Percentiles rank a stretch among this genome's conserved stretches.
Evolutionary conservation across 2,888 invertebrate species (phyloP).

Genomic region (Heteromurus nitidus): DNA sequence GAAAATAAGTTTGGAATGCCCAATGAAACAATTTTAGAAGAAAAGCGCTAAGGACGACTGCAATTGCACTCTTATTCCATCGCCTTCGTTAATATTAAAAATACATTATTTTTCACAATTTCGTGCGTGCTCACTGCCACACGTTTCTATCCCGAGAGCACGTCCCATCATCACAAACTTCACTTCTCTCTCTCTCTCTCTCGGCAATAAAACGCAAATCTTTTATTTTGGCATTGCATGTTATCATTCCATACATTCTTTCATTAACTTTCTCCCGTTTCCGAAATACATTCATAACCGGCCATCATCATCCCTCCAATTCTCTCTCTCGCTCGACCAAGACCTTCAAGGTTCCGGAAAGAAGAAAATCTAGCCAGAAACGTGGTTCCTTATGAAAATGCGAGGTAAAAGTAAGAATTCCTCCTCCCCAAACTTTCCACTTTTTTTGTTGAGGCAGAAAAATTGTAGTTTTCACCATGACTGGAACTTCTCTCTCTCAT

Average conservation of each 20-base stretch:
- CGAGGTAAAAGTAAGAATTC: slow-evolving; percentile 15
- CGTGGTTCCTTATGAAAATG: slow-evolving; percentile 29
- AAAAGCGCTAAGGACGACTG: too few relatives aligned
- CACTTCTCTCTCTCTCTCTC: too few relatives aligned
- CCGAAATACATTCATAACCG: too few relatives aligned
- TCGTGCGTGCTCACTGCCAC: neutral
- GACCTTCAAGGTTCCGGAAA: slow-evolving; percentile 13
- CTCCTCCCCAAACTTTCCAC: neutral
- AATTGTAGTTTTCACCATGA: slow-evolving; percentile 12
- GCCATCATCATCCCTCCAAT: too few relatives aligned
- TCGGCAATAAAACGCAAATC: slow-evolving; percentile 22
- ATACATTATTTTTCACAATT: slow-evolving; percentile 30
- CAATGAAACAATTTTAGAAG: too few relatives aligned
- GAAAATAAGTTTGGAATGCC: too few relatives aligned
- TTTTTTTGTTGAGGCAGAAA: neutral
- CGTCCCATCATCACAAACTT: too few relatives aligned
- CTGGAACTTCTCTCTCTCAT: neutral
- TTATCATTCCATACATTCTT: slow-evolving; percentile 1
- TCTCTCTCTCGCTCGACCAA: too few relatives aligned
- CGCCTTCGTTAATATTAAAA: neutral
- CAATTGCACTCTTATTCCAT: too few relatives aligned
- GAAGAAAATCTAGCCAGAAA: neutral
- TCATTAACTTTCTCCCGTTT: neutral
- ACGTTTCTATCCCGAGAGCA: neutral
- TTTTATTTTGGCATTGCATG: slow-evolving; percentile 7